Percentiles rank a stretch among this genome's conserved stretches.
Evolutionary conservation across 2,888 invertebrate species (phyloP).

Genomic region (Alloscopus bannaensis): DNA sequence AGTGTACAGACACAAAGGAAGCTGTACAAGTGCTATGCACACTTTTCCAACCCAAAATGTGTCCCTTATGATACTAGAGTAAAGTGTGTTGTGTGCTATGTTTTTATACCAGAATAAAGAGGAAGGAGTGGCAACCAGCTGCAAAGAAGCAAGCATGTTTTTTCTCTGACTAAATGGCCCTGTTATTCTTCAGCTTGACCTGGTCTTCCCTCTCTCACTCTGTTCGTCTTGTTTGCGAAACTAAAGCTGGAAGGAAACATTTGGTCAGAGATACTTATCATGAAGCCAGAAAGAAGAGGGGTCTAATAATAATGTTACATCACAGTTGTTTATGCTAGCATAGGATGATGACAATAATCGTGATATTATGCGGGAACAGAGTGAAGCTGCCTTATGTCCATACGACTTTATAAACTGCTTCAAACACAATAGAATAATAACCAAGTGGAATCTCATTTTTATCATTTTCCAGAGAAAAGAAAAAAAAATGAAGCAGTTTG

Average conservation of each 20-base stretch:
- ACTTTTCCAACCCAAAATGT: no score
- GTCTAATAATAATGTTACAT: constrained; percentile 39
- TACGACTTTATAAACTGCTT: no score
- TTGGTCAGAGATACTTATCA: constrained; percentile 43
- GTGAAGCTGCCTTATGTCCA: no score
- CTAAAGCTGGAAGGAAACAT: constrained; percentile 20
- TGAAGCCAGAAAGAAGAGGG: constrained; percentile 15
- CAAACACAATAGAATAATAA: no score
- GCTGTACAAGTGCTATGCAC: no score
- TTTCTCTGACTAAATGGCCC: constrained; percentile 6
- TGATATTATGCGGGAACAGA: constrained; percentile 20
- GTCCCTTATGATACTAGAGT: no score
- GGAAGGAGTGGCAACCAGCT: constrained; percentile 8
- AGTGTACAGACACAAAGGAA: no score
- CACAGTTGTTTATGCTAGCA: constrained; percentile 18
- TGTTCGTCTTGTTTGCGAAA: constrained; percentile 24
- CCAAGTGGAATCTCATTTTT: no score
- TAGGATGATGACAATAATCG: constrained; percentile 36
- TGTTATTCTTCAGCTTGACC: constrained; percentile 34
- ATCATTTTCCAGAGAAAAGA: no score
- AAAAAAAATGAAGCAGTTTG: no score
- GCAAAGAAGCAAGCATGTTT: background rate
- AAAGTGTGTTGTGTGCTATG: no score
- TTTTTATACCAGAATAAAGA: background rate
- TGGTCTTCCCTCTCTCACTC: background rate